These are phyloP conservation scores for Brachionus rotundiformis DNA, from an alignment of 1,140 invertebrate genomes.

Conservation along the genomic window DNA sequence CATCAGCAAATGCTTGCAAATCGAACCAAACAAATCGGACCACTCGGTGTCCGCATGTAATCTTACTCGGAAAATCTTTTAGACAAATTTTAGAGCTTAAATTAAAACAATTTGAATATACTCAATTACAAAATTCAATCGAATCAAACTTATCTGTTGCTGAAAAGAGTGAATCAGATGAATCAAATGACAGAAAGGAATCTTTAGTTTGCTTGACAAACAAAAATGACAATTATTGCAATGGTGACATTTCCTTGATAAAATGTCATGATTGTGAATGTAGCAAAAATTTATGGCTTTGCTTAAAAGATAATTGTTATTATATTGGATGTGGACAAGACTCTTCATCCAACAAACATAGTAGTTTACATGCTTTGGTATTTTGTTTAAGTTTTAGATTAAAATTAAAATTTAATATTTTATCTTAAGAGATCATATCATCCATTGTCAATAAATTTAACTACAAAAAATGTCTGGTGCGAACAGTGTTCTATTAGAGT, in stretches of 20 bases:
- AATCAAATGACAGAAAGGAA: not conserved
- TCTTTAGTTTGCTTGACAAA: not conserved
- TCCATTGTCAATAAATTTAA: constrained; percentile 48
- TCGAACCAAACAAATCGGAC: not conserved
- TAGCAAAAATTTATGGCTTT: constrained; percentile 47
- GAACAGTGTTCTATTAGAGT: constrained; percentile 3
- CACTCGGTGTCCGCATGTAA: constrained; percentile 27
- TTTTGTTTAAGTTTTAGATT: not conserved
- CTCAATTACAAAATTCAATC: not conserved
- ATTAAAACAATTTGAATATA: constrained; percentile 9
- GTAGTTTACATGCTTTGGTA: constrained; percentile 41
- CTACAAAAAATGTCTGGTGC: constrained; percentile 51
- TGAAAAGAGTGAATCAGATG: not conserved
- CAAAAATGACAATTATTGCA: not conserved
- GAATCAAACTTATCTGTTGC: not conserved
- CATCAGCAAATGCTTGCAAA: not conserved
- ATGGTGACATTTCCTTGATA: not conserved
- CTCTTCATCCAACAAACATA: not conserved
- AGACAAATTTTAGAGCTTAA: not conserved
- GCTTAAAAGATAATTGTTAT: constrained; percentile 47
- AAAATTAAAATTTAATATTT: not conserved
- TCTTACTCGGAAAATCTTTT: not conserved
- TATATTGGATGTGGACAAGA: constrained; percentile 48
- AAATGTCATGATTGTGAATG: constrained; percentile 37
- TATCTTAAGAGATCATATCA: constrained; percentile 38